phyloP scores from a whole-genome alignment of 1,140 invertebrate genomes.

The Drosophila nasuta region DNA sequence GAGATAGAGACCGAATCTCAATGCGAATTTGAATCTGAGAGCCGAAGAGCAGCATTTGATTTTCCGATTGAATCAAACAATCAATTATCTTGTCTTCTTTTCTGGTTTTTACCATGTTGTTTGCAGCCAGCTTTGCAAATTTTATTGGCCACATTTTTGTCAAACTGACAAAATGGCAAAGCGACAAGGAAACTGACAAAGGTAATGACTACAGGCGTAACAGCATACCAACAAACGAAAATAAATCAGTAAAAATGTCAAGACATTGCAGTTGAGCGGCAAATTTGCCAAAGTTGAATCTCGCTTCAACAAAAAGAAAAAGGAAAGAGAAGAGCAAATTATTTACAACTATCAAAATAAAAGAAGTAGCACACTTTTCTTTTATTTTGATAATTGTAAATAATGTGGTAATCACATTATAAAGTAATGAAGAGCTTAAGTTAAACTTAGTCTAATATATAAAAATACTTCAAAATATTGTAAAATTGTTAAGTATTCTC shows the following conservation, averaged over 20 bases:
- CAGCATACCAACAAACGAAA: slow-evolving; percentile 5
- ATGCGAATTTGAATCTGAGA: slow-evolving; percentile 1
- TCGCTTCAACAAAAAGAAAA: background rate
- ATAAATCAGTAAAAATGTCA: slow-evolving; percentile 32
- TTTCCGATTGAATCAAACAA: slow-evolving; percentile 82
- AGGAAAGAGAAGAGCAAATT: no score
- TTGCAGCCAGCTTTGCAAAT: slow-evolving; percentile 53
- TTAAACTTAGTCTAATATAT: no score
- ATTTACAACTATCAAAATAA: no score
- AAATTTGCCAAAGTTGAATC: background rate
- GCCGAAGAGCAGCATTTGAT: slow-evolving; percentile 68
- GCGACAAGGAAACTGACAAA: slow-evolving; percentile 22
- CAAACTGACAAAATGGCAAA: slow-evolving; percentile 53
- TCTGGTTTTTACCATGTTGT: slow-evolving; percentile 38
- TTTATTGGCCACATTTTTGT: slow-evolving; percentile 74
- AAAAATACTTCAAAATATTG: no score
- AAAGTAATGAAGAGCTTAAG: no score
- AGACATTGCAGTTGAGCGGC: slow-evolving; percentile 31
- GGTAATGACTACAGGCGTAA: slow-evolving; percentile 40
- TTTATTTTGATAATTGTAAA: no score
- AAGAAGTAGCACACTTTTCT: no score
- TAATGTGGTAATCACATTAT: no score
- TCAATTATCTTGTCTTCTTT: slow-evolving; percentile 78
- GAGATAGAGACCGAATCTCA: slow-evolving; percentile 10
- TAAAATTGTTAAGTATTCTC: no score